phyloP scores from a whole-genome alignment of 92 coral and sea anemone species.

The Zoanthus sociatus region DNA sequence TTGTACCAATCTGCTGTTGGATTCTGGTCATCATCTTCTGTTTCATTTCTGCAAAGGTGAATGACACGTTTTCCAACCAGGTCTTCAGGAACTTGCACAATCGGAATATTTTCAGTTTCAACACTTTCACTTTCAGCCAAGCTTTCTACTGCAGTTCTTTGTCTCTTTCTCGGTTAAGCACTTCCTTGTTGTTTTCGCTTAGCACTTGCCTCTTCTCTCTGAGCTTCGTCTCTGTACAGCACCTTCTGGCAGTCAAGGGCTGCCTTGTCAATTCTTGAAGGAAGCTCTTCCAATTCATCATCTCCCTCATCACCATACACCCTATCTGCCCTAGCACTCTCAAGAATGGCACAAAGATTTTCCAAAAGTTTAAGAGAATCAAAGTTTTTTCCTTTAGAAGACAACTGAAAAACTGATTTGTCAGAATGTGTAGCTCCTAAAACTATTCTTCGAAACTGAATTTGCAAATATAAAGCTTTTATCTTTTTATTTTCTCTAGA shows the following conservation, averaged over 20 bases:
- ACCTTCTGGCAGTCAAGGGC: slow-evolving; percentile 31
- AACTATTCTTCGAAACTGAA: slow-evolving; percentile 48
- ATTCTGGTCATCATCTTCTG: slow-evolving; percentile 29
- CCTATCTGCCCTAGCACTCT: slow-evolving; percentile 22
- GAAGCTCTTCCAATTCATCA: slow-evolving; percentile 10
- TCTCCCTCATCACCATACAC: not conserved
- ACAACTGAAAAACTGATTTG: slow-evolving; percentile 46
- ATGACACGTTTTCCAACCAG: slow-evolving; percentile 46
- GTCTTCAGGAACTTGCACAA: slow-evolving; percentile 56
- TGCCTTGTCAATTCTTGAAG: slow-evolving; percentile 33
- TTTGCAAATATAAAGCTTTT: slow-evolving; percentile 35
- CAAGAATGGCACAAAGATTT: slow-evolving; percentile 51
- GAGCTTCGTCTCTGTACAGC: slow-evolving; percentile 41
- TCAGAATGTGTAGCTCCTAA: slow-evolving; percentile 49
- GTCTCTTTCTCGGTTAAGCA: slow-evolving; percentile 17
- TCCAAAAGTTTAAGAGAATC: slow-evolving; percentile 8
- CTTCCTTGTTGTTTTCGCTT: slow-evolving; percentile 23
- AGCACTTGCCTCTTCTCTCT: slow-evolving; percentile 20
- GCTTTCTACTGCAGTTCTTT: not conserved
- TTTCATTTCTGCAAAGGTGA: slow-evolving; percentile 35
- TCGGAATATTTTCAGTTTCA: slow-evolving; percentile 26
- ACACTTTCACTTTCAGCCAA: slow-evolving; percentile 35
- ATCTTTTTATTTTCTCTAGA: not conserved
- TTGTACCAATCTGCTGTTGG: slow-evolving; percentile 32
- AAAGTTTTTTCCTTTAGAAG: slow-evolving; percentile 39